Evolutionary conservation across 2,888 invertebrate genomes (phyloP), one percentile per base, ranked within the genome.

Genomic region (Trypoxylon attenuatum): DNA sequence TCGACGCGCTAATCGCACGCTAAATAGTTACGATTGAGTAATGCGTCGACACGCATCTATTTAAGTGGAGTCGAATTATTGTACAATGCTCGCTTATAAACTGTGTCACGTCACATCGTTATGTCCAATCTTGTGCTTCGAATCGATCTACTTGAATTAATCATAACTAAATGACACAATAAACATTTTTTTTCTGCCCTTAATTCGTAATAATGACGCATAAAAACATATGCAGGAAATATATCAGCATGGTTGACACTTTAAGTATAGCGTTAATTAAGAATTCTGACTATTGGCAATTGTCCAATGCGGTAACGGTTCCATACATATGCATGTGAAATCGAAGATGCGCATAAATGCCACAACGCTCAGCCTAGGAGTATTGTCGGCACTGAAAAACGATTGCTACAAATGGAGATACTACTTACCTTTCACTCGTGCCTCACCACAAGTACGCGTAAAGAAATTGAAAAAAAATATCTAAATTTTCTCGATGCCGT

Each of bases 301-400:
- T 72, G 57, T 41, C 45, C 57, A 72, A 72, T 41, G 45, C 19
- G 43, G 39, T 52, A 59, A 52, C 21, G 43, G 56, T 60, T n/a
- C n/a, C n/a, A n/a, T n/a, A n/a, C n/a, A n/a, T n/a, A n/a, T 53
- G 60, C 67, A 60, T 68, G 68, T 43, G 1, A 23, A 53, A 43
- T 43, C 16, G 56, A 53, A 13, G 33, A 55, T 55, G 60, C 52
- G 47, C 41, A 47, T 22, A 47, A 18, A 50, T 18, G 18, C 16
- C 13, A 51, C 33, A 45, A 42, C 41, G 43, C 8, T 25, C 43
- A 29, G 19, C 10, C n/a, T 13, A 33, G 54, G 21, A 23, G n/a
- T 8, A 33, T 33, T 33, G 33, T 33, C 13, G 27, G 25, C 2
- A 19, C 38, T 27, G 57, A 66, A 51, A 54, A 1, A 13, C 33